phyloP scores from a whole-genome alignment of 1,140 invertebrate genomes.

The Procambarus clarkii region DNA sequence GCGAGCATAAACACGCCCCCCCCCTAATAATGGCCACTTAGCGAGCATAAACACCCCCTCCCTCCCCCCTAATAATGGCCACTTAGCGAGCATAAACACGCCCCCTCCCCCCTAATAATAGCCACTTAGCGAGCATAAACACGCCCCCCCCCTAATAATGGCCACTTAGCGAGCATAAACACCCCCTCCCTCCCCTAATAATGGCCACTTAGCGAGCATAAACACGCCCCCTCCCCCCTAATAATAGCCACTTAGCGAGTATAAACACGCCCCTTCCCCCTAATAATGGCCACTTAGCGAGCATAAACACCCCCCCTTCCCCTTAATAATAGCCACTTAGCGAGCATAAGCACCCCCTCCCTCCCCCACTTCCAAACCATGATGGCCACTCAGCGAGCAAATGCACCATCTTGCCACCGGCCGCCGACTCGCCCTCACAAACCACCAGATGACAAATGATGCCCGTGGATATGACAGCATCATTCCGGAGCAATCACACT shows the following conservation, averaged over 20 bases:
- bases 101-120: too few species aligned
- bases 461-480: slow-evolving; percentile 48
- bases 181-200: too few species aligned
- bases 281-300: too few species aligned
- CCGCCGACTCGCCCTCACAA: slow-evolving; percentile 16
- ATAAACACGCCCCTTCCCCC: neutral
- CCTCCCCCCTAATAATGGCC: neutral
- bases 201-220: neutral
- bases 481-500: slow-evolving; percentile 60
- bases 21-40: too few species aligned
- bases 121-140: neutral
- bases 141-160: neutral
- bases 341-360: neutral
- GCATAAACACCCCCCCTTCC: too few species aligned
- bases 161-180: neutral
- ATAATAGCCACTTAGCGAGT: neutral
- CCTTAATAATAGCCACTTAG: neutral
- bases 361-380: too few species aligned
- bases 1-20: neutral
- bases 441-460: slow-evolving; percentile 51
- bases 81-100: neutral
- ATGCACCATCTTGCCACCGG: neutral
- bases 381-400: neutral
- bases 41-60: neutral
- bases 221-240: too few species aligned